Evolutionary conservation across 2,797 vertebrate genomes (phyloP), one percentile per base, ranked within the genome.

Genomic region (Lemur catta): DNA sequence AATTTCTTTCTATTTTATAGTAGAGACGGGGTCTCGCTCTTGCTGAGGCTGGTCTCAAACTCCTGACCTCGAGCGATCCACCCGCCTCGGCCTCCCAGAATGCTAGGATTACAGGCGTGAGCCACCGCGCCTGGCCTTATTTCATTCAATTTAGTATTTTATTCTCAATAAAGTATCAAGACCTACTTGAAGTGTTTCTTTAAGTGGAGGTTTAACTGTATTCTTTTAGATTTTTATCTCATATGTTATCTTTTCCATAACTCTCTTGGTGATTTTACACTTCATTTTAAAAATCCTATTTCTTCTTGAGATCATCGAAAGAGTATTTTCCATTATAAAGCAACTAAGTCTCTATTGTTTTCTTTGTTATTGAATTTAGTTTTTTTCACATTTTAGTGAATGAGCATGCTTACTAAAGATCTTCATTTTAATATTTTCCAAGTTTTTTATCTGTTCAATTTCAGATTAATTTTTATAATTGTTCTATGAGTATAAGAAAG

Each of bases 341-440:
- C n/a, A 84, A 80, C 14, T 71, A 75, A 90, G 13, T 84, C 74
- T 85, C n/a, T 38, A 50, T 33, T 92, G 35, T 79, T 84, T 87
- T 48, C 24, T 93, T 93, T 94, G 35, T 86, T 82, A 72, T 14
- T 79, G 30, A 82, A 92, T 82, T 91, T 82, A 76, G 35, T 48
- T 95, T 80, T 80, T 92, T 80, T 67, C 9, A 52, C 74, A 85
- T 71, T 79, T 88, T 65, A 74, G 6, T 82, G 17, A 92, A 80
- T 88, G n/a, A 55, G 4, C 11, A 65, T 46, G 71, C 28, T 74
- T 95, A 17, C 7, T 46, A 79, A 85, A 38, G 46, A 30, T 75
- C 38, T 91, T 76, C 38, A 85, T 55, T 87, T 71, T 55, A 74
- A 90, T 63, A 6, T 50, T 86, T 95, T 82, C 28, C 30, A 87